phyloP scores from a whole-genome alignment of 1,140 invertebrate species.

The silkworm (Bombyx mori) region DNA sequence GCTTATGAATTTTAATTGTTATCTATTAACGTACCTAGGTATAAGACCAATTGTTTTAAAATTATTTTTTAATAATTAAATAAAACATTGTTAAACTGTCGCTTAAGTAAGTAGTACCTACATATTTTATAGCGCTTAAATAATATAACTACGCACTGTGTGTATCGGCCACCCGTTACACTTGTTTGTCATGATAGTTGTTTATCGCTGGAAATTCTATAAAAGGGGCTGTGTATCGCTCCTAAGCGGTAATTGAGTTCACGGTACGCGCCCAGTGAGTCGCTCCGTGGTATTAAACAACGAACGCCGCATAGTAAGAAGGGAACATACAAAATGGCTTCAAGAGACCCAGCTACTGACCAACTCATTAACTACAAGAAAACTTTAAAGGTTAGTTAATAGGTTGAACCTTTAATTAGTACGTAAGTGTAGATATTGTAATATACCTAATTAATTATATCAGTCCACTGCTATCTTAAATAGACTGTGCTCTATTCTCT shows the following conservation, averaged over 20 bases:
- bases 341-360: conserved; percentile 76
- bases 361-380: conserved; percentile 80
- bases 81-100: too few relatives aligned
- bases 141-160: too few relatives aligned
- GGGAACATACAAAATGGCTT: conserved; percentile 53
- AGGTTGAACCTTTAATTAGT: conserved; percentile 1
- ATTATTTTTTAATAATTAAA: too few relatives aligned
- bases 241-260: conserved; percentile 33
- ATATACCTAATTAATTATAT: too few relatives aligned
- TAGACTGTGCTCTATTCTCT: too few relatives aligned
- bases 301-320: background rate
- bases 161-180: conserved; percentile 16
- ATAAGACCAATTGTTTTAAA: too few relatives aligned
- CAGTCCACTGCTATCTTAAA: too few relatives aligned
- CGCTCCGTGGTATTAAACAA: conserved; percentile 25
- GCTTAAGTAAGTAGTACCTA: too few relatives aligned
- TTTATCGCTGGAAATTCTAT: conserved; percentile 49
- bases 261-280: conserved; percentile 48
- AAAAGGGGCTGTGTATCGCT: conserved; percentile 29
- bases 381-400: conserved; percentile 71
- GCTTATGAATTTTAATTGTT: too few relatives aligned
- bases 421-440: background rate
- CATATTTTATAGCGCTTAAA: too few relatives aligned
- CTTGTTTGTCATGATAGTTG: conserved; percentile 39
- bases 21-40: too few relatives aligned